phyloP scores from a whole-genome alignment of 2,113 vertebrate species.

The Marmota monax region DNA sequence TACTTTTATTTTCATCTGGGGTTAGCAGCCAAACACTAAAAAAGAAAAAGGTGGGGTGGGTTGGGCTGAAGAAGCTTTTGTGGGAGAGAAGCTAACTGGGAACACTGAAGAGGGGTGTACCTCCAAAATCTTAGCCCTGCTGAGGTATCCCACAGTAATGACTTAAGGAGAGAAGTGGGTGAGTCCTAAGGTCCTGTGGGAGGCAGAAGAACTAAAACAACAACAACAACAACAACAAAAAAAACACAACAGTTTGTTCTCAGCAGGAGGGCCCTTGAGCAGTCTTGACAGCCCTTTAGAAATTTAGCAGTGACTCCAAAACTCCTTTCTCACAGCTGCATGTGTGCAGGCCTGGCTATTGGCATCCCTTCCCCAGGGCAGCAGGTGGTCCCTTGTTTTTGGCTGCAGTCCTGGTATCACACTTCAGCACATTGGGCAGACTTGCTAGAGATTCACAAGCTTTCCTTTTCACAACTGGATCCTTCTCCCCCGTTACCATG shows the following conservation, averaged over 20 bases:
- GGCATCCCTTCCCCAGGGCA: neutral
- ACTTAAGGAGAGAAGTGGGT: neutral
- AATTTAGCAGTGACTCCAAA: neutral
- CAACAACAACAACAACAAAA: no score
- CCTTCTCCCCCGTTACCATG: constrained; percentile 30
- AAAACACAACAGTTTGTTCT: neutral
- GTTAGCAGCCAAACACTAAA: constrained; percentile 18
- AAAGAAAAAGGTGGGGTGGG: neutral
- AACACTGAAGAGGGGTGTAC: neutral
- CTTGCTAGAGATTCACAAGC: constrained; percentile 30
- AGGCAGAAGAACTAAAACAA: neutral
- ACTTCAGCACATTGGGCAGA: neutral
- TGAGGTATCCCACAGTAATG: neutral
- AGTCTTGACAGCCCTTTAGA: neutral
- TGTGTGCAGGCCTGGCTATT: neutral
- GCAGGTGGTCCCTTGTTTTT: constrained; percentile 5
- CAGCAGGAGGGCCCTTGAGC: neutral
- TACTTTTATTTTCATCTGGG: constrained; percentile 50
- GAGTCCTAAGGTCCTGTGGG: neutral
- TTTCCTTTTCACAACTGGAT: constrained; percentile 6
- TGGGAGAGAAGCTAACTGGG: neutral
- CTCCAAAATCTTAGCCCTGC: neutral
- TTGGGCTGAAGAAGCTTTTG: neutral
- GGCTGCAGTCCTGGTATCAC: neutral
- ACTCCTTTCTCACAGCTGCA: neutral